Base-by-base conservation (phyloP, 2,888 invertebrate genomes). In the Cosmorhoe ocellata region DNA sequence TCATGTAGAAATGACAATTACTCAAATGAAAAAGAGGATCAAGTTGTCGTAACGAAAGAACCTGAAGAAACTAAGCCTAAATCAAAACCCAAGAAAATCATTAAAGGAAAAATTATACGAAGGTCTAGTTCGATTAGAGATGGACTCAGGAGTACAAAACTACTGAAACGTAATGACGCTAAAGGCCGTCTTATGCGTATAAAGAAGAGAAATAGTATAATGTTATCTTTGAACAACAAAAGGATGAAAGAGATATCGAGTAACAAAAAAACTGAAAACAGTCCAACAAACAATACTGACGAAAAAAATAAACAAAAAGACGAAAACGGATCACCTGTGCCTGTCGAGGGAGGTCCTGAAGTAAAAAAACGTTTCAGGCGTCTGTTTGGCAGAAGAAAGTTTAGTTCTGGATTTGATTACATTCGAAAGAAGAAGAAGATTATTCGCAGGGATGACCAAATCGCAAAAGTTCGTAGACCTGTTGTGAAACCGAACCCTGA, bases 401-500 rank as follows among this genome's bases (percentile, higher is more conserved):
- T 95, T 71, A 94, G 95, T 67, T 95, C 95, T 9, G 96, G 96
- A 5, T 97, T 97, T 78, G 97, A 97, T 88, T 97, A 97, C 62
- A 96, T 97, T 55, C 91, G 96, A 27, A 97, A 97, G 72, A 97
- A 96, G 88, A 97, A 97, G 79, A 96, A 96, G 72, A 92, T 93
- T 34, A 84, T 87, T 57, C 80, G 83, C 1, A 92, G 93, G 71
- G 93, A 93, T 58, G 91, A 91, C 32, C 61, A 72, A 38, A 74
- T 68, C 58, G 75, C 84, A 63, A 79, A 91, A 84, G 76, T 90
- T 70, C 83, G 91, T 56, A 77, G 92, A 61, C 77, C 82, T 55
- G 82, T 89, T 12, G 76, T 84, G 1, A 89, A 88, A 64, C 92
- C 93, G 11, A 93, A 87, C 64, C 93, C 93, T 0, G 93, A 93